These are phyloP conservation scores for Martes flavigula DNA, from an alignment of 2,797 vertebrate species.

Conservation along the genomic window DNA sequence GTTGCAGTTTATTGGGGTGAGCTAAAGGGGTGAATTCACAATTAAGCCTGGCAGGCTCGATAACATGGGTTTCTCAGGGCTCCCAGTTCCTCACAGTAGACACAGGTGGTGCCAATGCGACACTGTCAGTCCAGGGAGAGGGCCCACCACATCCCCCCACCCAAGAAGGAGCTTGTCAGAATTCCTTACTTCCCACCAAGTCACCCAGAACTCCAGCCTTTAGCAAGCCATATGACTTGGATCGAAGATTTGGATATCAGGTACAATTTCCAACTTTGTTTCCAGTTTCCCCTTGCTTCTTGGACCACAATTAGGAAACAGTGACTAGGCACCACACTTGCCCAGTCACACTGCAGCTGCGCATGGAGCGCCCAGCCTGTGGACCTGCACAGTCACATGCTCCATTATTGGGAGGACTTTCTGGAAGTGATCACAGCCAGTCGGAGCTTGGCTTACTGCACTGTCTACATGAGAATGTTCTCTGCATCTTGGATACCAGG, in stretches of 20 bases:
- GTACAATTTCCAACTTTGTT: background rate
- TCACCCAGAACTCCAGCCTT: background rate
- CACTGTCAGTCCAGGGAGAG: background rate
- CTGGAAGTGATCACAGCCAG: background rate
- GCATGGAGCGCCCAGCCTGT: background rate
- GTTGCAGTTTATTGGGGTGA: background rate
- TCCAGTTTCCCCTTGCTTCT: background rate
- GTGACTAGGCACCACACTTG: background rate
- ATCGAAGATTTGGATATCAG: background rate
- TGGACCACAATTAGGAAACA: background rate
- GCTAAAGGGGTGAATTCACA: background rate
- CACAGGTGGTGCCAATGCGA: background rate
- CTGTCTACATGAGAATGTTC: background rate
- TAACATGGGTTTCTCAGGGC: background rate
- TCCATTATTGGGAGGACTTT: background rate
- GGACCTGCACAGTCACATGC: no score
- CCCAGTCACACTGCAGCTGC: rapidly evolving
- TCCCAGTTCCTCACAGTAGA: background rate
- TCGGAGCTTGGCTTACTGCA: background rate
- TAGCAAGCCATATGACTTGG: background rate
- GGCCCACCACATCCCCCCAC: background rate
- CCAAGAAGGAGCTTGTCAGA: background rate
- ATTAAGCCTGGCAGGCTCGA: background rate
- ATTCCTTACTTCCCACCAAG: background rate
- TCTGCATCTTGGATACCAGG: background rate